Base-by-base conservation (phyloP, 1,140 invertebrate genomes). In the Cephus cinctus region DNA sequence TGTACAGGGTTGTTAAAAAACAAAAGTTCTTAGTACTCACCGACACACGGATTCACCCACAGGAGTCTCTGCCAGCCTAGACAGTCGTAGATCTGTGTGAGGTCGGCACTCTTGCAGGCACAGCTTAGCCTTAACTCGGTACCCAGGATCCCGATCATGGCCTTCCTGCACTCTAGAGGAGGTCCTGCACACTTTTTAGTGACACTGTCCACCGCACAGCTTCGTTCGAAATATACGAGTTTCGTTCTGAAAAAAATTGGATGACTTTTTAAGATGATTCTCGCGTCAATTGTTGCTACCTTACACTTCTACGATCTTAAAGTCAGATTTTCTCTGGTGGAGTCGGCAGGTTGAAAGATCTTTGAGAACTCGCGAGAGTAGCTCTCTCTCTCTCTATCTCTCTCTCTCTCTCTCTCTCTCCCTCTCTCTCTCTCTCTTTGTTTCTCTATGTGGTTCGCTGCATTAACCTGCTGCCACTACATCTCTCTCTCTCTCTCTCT, bases 21-120 rank as follows among this genome's bases (percentile, higher is more conserved):
- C n/a, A n/a, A n/a, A n/a, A n/a, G n/a, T n/a, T n/a, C n/a, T n/a
- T n/a, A n/a, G n/a, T 23, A 80, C 88, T 86, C 74, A 94, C 92
- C 90, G 41, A 94, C 90, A 68, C 92, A 94, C 4, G 90, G 89
- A 67, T 94, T 94, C 38, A 93, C 84, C 90, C 91, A 94, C 3
- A 94, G 81, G n/a, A 94, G 80, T 34, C 90, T 72, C 58, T 93
- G 89, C 91, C 91, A 94, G 30, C 90, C 91, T 2, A 93, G 77
- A 58, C 92, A 94, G 49, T 91, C 88, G 67, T 92, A 90, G 1
- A 92, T 73, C 63, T 92, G 86, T 9, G 84, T 82, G 57, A 88
- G 81, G 68, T 93, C 90, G 1, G 86, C 87, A 3, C 88, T 88
- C 51, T 90, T 87, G 67, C 92, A 94, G 22, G 86, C 88, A 66